A percentile compares a stretch with the other conserved stretches of the same genome.
phyloP scores from a whole-genome alignment of 2,797 vertebrate genomes.

The Crenuchus spilurus region DNA sequence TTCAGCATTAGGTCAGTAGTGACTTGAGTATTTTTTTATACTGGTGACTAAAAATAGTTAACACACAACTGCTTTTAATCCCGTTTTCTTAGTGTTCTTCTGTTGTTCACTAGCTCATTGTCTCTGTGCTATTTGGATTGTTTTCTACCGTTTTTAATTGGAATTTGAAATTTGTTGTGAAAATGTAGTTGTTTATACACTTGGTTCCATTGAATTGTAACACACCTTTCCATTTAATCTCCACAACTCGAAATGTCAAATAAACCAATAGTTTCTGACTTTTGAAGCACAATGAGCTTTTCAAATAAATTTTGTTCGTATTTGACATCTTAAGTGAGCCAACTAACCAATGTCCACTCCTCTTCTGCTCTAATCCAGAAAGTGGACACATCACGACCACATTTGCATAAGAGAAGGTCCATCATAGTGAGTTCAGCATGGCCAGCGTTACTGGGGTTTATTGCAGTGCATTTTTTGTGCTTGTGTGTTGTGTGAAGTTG shows the following conservation, averaged over 20 bases:
- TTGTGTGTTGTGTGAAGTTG: slow-evolving; percentile 25
- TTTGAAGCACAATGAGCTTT: no score
- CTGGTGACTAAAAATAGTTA: background rate
- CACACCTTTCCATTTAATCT: no score
- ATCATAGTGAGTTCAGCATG: slow-evolving; percentile 78
- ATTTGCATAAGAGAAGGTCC: slow-evolving; percentile 76
- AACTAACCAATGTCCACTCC: slow-evolving; percentile 44
- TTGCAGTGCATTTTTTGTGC: no score
- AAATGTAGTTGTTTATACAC: no score
- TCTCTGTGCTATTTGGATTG: background rate
- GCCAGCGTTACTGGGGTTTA: slow-evolving; percentile 45
- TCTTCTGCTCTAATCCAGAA: slow-evolving; percentile 67
- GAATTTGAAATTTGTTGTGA: background rate
- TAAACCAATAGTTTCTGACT: no score
- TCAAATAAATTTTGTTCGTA: no score
- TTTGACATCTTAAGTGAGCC: no score
- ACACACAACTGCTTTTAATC: background rate
- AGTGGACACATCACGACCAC: slow-evolving; percentile 64
- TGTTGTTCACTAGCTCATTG: no score
- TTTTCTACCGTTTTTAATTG: background rate
- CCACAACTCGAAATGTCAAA: no score
- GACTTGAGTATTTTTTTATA: background rate
- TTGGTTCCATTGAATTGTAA: no score
- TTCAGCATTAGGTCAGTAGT: background rate
- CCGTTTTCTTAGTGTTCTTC: background rate